Evolutionary conservation across 1,140 invertebrate genomes (phyloP).

Genomic region (Streblospio benedicti): DNA sequence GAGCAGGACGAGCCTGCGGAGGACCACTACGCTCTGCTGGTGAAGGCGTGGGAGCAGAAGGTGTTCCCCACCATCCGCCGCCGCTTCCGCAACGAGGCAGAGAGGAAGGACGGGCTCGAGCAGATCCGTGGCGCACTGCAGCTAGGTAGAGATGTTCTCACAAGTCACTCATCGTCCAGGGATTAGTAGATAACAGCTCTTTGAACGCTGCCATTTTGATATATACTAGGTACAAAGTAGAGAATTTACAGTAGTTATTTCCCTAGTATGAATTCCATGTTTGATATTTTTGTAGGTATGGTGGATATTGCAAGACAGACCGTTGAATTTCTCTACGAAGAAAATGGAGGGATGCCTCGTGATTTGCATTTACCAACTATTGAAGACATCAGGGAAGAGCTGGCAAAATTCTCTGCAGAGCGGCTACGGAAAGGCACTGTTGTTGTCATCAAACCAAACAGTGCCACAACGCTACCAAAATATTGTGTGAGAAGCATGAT

Average conservation of each 20-base stretch:
- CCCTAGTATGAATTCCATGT: neutral
- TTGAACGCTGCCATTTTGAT: neutral
- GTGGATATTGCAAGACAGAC: constrained; percentile 49
- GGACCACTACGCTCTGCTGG: constrained; percentile 44
- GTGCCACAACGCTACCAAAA: constrained; percentile 35
- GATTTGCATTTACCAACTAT: constrained; percentile 48
- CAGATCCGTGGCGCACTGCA: constrained; percentile 48
- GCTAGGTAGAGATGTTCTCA: constrained; percentile 32
- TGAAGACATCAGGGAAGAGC: constrained; percentile 47
- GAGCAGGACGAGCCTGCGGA: constrained; percentile 35
- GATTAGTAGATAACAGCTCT: neutral
- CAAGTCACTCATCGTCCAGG: neutral
- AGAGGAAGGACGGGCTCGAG: constrained; percentile 48
- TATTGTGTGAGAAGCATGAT: constrained; percentile 45
- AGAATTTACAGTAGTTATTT: neutral
- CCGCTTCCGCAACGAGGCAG: constrained; percentile 47
- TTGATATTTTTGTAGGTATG: constrained; percentile 34
- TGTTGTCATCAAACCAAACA: constrained; percentile 37
- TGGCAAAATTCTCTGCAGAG: constrained; percentile 46
- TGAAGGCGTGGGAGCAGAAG: constrained; percentile 48
- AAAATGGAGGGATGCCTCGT: constrained; percentile 47
- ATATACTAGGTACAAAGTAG: neutral
- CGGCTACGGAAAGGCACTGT: constrained; percentile 42
- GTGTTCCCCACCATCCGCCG: constrained; percentile 48
- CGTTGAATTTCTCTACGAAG: constrained; percentile 49